Conservation (phyloP, 2,888 invertebrate species). For the Pollenia amentaria region DNA sequence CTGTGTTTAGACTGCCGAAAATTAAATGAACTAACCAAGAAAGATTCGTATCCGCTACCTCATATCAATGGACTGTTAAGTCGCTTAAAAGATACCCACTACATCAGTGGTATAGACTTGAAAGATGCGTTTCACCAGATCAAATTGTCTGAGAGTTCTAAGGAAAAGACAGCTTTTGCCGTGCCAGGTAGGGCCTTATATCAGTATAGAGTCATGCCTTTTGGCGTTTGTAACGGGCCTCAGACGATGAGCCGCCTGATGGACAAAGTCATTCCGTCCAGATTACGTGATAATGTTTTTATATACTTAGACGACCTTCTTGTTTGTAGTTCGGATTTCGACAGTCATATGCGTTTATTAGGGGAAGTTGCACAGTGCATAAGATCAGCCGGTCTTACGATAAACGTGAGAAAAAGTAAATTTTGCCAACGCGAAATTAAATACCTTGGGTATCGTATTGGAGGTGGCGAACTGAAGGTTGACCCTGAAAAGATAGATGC, state of each 20-base stretch:
- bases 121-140: constrained; percentile 5
- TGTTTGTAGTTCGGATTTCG: not conserved
- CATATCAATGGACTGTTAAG: not conserved
- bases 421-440: too few species aligned
- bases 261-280: not conserved
- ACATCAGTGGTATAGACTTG: not conserved
- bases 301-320: not conserved
- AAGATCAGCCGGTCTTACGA: not conserved
- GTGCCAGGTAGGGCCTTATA: constrained; percentile 6
- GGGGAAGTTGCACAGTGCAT: not conserved
- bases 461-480: constrained; percentile 25
- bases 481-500: constrained; percentile 54
- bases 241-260: constrained; percentile 12
- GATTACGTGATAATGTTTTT: not conserved
- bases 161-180: not conserved
- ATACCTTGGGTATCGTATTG: constrained; percentile 12
- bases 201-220: constrained; percentile 39
- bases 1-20: constrained; percentile 11
- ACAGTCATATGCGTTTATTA: not conserved
- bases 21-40: not conserved
- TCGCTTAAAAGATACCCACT: not conserved
- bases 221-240: constrained; percentile 4
- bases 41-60: not conserved
- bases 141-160: constrained; percentile 1
- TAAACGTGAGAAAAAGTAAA: not conserved